A percentile compares a stretch with the other conserved stretches of the same genome.
Evolutionary conservation across 2,797 vertebrate species (phyloP).

Genomic region (Falco novaeseelandiae): DNA sequence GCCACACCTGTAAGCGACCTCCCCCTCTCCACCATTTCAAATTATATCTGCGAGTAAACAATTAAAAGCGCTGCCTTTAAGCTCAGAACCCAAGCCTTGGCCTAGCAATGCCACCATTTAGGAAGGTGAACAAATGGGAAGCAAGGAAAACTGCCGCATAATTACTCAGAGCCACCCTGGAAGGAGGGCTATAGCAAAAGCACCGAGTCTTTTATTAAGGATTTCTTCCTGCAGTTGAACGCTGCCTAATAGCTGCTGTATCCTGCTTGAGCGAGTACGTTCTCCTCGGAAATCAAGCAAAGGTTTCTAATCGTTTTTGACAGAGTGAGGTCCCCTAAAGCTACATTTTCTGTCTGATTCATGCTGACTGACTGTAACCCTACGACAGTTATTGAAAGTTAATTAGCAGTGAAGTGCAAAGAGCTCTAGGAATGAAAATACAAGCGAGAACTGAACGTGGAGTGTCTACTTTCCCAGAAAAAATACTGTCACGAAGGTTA

Average conservation of each 20-base stretch:
- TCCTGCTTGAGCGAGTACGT: constrained; percentile 13
- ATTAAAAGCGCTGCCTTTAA: background rate
- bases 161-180: constrained; percentile 1
- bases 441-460: background rate
- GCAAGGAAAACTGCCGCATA: background rate
- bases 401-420: constrained; percentile 66
- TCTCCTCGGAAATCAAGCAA: constrained; percentile 43
- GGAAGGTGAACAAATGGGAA: background rate
- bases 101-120: background rate
- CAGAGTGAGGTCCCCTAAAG: constrained; percentile 40
- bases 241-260: constrained; percentile 33
- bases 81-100: background rate
- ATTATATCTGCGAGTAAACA: background rate
- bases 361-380: constrained; percentile 61
- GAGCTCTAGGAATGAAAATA: constrained; percentile 65
- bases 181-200: background rate
- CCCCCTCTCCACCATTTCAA: rapidly evolving
- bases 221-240: background rate
- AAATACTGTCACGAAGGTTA: constrained; percentile 11
- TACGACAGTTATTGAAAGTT: constrained; percentile 60
- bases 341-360: constrained; percentile 70
- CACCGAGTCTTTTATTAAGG: background rate
- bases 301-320: constrained; percentile 58
- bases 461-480: background rate
- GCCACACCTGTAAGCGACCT: rapidly evolving